Conservation (phyloP, 1,140 invertebrate species). For the Chrysopa pallens region DNA sequence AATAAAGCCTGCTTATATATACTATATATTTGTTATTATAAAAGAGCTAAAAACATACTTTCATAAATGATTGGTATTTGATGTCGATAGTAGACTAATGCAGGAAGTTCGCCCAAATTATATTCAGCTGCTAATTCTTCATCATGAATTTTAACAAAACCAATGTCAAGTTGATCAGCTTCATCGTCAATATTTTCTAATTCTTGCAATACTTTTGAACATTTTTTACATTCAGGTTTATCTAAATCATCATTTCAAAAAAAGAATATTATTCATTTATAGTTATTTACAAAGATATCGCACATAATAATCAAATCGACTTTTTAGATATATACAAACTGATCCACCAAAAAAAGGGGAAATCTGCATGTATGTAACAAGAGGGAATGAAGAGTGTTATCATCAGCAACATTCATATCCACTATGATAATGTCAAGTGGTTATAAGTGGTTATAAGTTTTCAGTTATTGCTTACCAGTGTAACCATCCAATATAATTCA, state of each 20-base stretch:
- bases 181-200: slow-evolving; percentile 91
- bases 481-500: too few species aligned
- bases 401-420: too few species aligned
- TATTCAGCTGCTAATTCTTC: slow-evolving; percentile 82
- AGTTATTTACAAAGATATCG: neutral
- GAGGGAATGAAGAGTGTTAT: too few species aligned
- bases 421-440: too few species aligned
- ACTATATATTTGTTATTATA: too few species aligned
- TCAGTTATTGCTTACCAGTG: too few species aligned
- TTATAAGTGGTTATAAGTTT: too few species aligned
- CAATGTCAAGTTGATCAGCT: slow-evolving; percentile 86
- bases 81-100: slow-evolving; percentile 83
- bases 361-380: too few species aligned
- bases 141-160: slow-evolving; percentile 88
- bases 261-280: slow-evolving; percentile 1
- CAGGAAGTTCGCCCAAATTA: slow-evolving; percentile 72
- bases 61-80: slow-evolving; percentile 90
- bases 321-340: neutral
- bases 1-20: too few species aligned
- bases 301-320: neutral
- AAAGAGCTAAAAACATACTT: too few species aligned
- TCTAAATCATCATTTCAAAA: slow-evolving; percentile 37
- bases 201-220: slow-evolving; percentile 72
- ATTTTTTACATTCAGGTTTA: slow-evolving; percentile 83
- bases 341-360: neutral